Base-by-base conservation (phyloP, 2,888 invertebrate genomes). In the Mythimna vitellina region DNA sequence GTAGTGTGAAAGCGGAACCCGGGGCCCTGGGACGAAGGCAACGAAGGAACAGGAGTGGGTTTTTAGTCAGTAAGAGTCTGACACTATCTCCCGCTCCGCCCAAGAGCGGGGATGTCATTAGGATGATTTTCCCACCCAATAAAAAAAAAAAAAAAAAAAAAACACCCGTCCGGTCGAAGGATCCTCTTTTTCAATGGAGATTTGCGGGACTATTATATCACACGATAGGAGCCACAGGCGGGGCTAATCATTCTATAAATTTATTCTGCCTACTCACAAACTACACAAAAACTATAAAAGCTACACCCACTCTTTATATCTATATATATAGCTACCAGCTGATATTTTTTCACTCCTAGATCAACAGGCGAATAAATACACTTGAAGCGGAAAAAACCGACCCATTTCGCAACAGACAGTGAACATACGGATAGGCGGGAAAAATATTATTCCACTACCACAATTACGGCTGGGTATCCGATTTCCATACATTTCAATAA, bases 401-500 rank as follows among this genome's bases (percentile, higher is more conserved):
- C 58, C 53, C 58, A 61, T 70, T 82, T 73, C 65, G 25, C n/a
- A 46, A 42, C 60, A 67, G 70, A 70, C 70, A 70, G 51, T 12
- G 35, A 69, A 51, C 72, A 69, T 68, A 76, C 29, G 60, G 51
- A 65, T 54, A 56, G 70, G 62, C 32, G 61, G 63, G 25, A 60
- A 82, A 78, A 79, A 76, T 75, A 66, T 85, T 75, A 73, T 83
- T 78, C 61, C 67, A 74, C 74, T 79, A 72, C n/a, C 68, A 78
- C 69, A 78, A 76, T 74, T 85, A 78, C 70, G 58, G 2, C 63
- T 17, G 64, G 62, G 67, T 70, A 75, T 79, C 65, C 73, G 68
- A 83, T 84, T 85, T 81, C 73, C 79, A 85, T 83, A 81, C 63
- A 83, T 83, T 85, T 85, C 70, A 85, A 83, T 83, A 79, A 84